Evolutionary conservation across 2,888 invertebrate genomes (phyloP).

Genomic region (Vandiemenella viatica): DNA sequence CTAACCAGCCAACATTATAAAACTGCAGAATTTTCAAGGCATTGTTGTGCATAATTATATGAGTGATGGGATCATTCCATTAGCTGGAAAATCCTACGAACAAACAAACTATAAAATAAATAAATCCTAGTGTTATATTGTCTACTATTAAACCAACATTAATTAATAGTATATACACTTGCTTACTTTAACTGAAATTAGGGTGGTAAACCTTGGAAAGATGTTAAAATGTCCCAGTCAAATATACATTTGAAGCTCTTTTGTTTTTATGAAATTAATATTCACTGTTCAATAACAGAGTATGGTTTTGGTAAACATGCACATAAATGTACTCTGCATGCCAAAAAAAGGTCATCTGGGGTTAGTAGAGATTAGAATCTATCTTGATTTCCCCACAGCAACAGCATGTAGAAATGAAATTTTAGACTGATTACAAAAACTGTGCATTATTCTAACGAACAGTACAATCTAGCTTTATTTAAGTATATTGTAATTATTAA

Average conservation of each 20-base stretch:
- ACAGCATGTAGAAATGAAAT: neutral
- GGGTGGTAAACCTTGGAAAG: neutral
- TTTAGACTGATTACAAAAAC: neutral
- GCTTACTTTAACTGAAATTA: neutral
- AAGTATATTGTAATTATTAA: slow-evolving; percentile 9
- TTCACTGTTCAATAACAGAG: no score
- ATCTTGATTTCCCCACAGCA: neutral
- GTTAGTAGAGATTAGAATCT: neutral
- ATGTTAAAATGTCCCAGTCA: no score
- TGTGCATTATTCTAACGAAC: slow-evolving; percentile 3
- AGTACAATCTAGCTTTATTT: slow-evolving; percentile 10
- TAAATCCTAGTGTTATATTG: neutral
- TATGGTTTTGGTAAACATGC: neutral
- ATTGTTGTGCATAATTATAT: neutral
- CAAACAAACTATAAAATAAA: neutral
- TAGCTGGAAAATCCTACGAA: neutral
- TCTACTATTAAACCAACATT: neutral
- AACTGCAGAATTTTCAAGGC: neutral
- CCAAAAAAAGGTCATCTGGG: neutral
- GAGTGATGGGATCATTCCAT: neutral
- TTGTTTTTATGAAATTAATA: no score
- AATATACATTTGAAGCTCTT: no score
- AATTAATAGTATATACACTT: neutral
- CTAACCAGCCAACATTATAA: neutral
- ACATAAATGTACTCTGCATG: neutral